Base-by-base conservation (phyloP, 1,140 invertebrate species). In the Drosophila mojavensis region DNA sequence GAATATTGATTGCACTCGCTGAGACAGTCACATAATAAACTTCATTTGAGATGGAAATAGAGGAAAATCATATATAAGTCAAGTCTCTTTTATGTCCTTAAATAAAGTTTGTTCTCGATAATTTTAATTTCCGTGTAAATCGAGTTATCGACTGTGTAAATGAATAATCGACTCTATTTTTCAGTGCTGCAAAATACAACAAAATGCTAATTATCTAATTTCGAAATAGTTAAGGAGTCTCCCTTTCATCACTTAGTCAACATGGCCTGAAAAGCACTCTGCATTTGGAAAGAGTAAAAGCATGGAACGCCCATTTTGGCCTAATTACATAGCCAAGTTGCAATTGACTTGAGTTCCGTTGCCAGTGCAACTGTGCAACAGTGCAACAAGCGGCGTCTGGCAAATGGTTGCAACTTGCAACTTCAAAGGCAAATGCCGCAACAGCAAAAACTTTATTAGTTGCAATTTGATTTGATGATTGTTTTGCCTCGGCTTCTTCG, bases 401-500 rank as follows among this genome's bases (percentile, higher is more conserved):
- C 48, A 55, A 47, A 36, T 63, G 67, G 10, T 17, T 24, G 41
- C 24, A 33, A 15, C 51, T 47, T 47, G 43, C 43, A 65, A 71
- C 69, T 65, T 65, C 62, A 72, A 72, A 72, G 68, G 26, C 28
- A 20, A 24, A 45, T 55, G 54, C 61, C 68, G 39, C 50, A 53
- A 36, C 10, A 36, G 50, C 55, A 41, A 63, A 63, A 17, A 50
- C 17, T 62, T 68, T 56, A 82, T 85, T 82, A 82, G 83, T 82
- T 82, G 82, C 65, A 82, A 85, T 82, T 85, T 73, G 67, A 82
- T 82, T 79, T 82, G 69, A 67, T 69, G 70, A 72, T 51, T 55
- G 43, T 17, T 47, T 61, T 78, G 36, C 11, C 36, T 67, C 60
- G 56, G 55, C 28, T 24, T 71, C 54, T 64, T 61, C 43, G 20